These are phyloP conservation scores for Ochropleura plecta DNA, from an alignment of 2,888 invertebrate species.

Conservation along the genomic window DNA sequence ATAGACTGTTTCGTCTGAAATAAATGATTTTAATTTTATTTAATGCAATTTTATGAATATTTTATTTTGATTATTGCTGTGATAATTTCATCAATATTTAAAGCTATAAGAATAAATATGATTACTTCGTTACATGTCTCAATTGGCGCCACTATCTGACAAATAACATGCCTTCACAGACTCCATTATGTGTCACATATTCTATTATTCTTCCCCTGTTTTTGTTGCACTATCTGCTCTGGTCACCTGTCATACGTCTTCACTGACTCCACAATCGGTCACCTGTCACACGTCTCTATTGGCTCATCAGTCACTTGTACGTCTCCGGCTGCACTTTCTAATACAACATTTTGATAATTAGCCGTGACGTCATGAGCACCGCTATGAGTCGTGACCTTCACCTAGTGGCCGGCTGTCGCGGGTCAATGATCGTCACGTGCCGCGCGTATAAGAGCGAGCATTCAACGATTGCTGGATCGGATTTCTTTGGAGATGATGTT, in stretches of 20 bases:
- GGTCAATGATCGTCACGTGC: constrained; percentile 48
- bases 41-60: too few species aligned
- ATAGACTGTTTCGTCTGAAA: too few species aligned
- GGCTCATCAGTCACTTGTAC: constrained; percentile 13
- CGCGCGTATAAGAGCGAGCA: constrained; percentile 5
- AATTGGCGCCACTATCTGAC: background rate
- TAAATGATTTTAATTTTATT: too few species aligned
- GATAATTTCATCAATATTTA: too few species aligned
- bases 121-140: background rate
- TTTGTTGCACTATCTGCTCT: background rate
- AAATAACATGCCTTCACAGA: too few species aligned
- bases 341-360: constrained; percentile 30
- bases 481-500: constrained; percentile 21
- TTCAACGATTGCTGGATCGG: constrained; percentile 6
- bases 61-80: too few species aligned
- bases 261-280: background rate
- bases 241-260: constrained; percentile 7
- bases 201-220: too few species aligned
- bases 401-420: constrained; percentile 42
- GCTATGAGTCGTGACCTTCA: constrained; percentile 56
- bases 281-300: background rate
- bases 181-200: too few species aligned
- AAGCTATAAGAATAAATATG: background rate
- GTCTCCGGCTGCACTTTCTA: constrained; percentile 45
- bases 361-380: constrained; percentile 48